Conservation (phyloP, 2,888 invertebrate species). For the Apamea monoglypha region DNA sequence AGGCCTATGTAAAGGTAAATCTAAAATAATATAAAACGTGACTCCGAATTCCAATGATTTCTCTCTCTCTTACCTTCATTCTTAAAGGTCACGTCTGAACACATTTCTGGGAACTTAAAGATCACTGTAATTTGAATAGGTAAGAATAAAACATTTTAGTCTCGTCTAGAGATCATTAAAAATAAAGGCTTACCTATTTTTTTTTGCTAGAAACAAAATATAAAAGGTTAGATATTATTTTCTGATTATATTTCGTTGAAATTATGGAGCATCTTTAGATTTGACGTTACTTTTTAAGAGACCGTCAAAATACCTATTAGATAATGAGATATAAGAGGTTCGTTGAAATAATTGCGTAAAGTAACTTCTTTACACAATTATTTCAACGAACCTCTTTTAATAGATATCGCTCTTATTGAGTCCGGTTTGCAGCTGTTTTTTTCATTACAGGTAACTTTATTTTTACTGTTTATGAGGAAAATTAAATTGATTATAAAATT, state of each 20-base stretch:
- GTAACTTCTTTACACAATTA: not conserved
- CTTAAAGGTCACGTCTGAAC: not conserved
- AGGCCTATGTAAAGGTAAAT: not conserved
- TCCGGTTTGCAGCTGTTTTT: conserved; percentile 22
- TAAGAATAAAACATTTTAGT: not conserved
- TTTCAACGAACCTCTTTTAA: not conserved
- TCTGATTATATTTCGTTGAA: not conserved
- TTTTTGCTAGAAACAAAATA: not conserved
- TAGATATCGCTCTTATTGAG: not conserved
- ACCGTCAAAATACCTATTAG: not conserved
- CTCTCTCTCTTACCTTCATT: not conserved
- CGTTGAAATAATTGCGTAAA: too few relatives aligned
- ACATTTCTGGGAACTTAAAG: not conserved
- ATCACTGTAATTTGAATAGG: not conserved
- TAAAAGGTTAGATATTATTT: not conserved
- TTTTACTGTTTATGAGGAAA: conserved; percentile 54
- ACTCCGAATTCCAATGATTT: conserved; percentile 1
- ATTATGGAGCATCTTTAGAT: not conserved
- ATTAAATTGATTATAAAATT: conserved; percentile 18
- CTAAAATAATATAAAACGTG: conserved; percentile 1
- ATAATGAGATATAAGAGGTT: not conserved
- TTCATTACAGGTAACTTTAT: conserved; percentile 60
- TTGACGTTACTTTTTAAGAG: not conserved
- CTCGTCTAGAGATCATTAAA: not conserved
- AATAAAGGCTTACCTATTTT: not conserved